phyloP scores from a whole-genome alignment of 2,113 vertebrate species.

The Numenius arquata region DNA sequence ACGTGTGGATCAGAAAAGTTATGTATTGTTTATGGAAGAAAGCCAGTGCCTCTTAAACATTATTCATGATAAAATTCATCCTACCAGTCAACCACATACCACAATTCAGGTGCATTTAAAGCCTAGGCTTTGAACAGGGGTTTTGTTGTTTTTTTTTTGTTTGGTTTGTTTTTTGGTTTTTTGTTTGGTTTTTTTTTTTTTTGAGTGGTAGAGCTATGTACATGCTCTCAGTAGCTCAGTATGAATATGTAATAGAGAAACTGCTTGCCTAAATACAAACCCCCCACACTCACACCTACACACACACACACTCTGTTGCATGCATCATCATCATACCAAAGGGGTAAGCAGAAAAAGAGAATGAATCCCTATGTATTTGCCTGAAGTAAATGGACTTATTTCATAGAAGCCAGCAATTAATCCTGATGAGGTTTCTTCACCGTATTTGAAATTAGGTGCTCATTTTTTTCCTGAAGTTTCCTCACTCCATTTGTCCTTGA shows the following conservation, averaged over 20 bases:
- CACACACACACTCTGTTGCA: background rate
- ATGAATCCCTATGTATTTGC: background rate
- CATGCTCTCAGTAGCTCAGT: background rate
- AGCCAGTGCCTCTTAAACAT: background rate
- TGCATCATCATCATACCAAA: background rate
- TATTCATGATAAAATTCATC: constrained; percentile 17
- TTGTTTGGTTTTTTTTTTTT: background rate
- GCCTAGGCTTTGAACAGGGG: background rate
- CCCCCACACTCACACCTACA: background rate
- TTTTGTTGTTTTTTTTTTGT: background rate
- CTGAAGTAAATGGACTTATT: background rate
- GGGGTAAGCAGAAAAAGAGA: background rate
- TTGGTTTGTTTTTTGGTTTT: background rate
- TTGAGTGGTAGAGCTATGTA: background rate
- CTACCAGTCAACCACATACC: background rate
- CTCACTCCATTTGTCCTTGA: background rate
- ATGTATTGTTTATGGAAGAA: background rate
- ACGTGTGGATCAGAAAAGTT: background rate
- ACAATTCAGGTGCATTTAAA: background rate
- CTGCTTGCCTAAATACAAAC: background rate
- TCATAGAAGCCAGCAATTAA: background rate
- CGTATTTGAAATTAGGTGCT: background rate
- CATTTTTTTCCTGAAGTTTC: background rate
- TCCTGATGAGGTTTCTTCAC: background rate
- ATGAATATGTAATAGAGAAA: background rate